Evolutionary conservation across 2,797 vertebrate species (phyloP), one percentile per base, ranked within the genome.

Genomic region (Tachyglossus aculeatus): DNA sequence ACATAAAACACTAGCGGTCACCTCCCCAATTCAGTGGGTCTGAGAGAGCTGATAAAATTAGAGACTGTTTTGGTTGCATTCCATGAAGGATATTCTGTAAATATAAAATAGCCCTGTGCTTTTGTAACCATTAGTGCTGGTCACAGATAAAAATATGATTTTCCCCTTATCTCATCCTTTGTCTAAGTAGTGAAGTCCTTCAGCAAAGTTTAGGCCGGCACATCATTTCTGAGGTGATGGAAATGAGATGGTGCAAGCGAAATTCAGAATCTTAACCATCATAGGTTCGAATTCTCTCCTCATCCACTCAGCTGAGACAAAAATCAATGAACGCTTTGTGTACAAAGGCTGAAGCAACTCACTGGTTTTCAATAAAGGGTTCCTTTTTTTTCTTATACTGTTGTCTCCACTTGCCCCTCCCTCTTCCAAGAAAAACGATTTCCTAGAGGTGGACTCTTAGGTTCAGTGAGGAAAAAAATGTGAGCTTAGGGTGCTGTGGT

Each of bases 391-490:
- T 13, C 5, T 16, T 22, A 50, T 10, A 19, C 34, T 18, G 29
- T 7, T 33, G 32, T 52, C 41, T 67, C 7, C 29, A 60, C 14
- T 55, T 52, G 27, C n/a, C 43, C 22, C 31, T 54, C n/a, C 15
- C 73, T 74, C 64, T 67, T 47, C 38, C 50, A 76, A 67, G 68
- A 61, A 74, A 68, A 74, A 31, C 21, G 39, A 58, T 33, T 74
- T 67, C n/a, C 53, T 80, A 60, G 47, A 75, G 62, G 32, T 69
- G 61, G 62, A 47, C 34, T 63, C 16, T 55, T 67, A 55, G 45
- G 44, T 58, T n/a, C 43, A 55, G 15, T 15, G 9, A 32, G 36
- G 34, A 59, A 68, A 25, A 39, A 55, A 47, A 63, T 29, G 10
- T 48, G 51, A 36, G 38, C 40, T 16, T 39, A 57, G 41, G 13